Conservation (phyloP, 2,797 vertebrate genomes). For the Australoheros facetus region DNA sequence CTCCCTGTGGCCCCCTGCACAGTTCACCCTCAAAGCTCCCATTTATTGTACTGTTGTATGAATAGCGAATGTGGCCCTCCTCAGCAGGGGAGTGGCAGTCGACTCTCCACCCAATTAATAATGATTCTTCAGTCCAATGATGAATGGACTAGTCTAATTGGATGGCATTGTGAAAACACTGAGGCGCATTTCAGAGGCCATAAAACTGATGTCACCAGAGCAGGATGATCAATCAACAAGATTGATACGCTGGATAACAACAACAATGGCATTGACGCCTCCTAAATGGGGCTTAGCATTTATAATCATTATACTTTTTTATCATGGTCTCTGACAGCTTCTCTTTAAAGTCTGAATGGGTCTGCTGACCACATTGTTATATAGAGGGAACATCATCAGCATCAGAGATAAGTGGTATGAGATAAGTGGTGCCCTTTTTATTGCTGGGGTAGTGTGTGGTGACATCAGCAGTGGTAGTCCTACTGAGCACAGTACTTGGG, state of each 20-base stretch:
- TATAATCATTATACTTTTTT: conserved; percentile 81
- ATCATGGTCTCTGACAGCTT: conserved; percentile 75
- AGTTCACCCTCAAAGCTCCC: conserved; percentile 33
- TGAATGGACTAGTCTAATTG: conserved; percentile 85
- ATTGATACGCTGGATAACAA: conserved; percentile 81
- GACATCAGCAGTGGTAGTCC: conserved; percentile 10
- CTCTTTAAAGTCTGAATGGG: conserved; percentile 75
- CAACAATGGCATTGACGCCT: conserved; percentile 79
- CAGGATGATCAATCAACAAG: conserved; percentile 84
- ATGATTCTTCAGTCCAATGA: conserved; percentile 81
- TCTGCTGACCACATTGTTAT: conserved; percentile 75
- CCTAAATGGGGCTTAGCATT: conserved; percentile 79
- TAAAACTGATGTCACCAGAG: conserved; percentile 81
- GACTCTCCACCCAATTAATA: conserved; percentile 84
- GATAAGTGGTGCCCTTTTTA: conserved; percentile 50
- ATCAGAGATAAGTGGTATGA: conserved; percentile 61
- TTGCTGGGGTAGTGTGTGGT: conserved; percentile 24
- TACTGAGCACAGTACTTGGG: conserved; percentile 5
- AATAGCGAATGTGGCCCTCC: conserved; percentile 70
- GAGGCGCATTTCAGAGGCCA: conserved; percentile 81
- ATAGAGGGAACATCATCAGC: conserved; percentile 66
- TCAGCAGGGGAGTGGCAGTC: conserved; percentile 80
- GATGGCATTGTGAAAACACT: conserved; percentile 85
- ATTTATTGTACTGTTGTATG: conserved; percentile 51
- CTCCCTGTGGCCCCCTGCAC: conserved; percentile 35